Evolutionary conservation across 2,888 invertebrate genomes (phyloP).

Genomic region (Frankliniella fusca): DNA sequence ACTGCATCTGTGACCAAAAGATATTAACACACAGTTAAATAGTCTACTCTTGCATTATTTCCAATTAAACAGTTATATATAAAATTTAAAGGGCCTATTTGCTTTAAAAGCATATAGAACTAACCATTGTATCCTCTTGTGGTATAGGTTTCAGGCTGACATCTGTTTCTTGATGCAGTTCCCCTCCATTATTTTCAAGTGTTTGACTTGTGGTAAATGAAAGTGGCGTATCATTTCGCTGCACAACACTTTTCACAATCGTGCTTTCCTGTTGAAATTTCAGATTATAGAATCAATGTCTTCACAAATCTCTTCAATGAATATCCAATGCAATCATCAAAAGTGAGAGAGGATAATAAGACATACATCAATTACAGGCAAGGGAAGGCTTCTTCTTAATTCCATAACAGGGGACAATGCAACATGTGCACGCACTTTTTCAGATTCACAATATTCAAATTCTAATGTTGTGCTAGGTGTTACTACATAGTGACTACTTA

Average conservation of each 20-base stretch:
- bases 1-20: background rate
- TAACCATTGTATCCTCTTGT: background rate
- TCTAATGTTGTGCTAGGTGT: constrained; percentile 8
- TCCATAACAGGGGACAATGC: background rate
- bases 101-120: background rate
- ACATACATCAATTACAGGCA: background rate
- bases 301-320: too few species aligned
- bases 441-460: constrained; percentile 9
- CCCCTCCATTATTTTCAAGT: background rate
- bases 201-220: background rate
- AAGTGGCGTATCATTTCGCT: background rate
- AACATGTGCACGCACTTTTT: constrained; percentile 17
- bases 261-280: background rate
- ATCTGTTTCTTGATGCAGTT: background rate
- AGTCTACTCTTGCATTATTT: background rate
- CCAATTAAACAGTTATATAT: background rate
- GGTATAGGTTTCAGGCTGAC: background rate
- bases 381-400: background rate
- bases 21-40: background rate
- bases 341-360: background rate
- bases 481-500: constrained; percentile 18
- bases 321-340: too few species aligned
- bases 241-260: background rate
- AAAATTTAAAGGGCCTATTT: background rate
- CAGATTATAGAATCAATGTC: background rate